phyloP scores from a whole-genome alignment of 2,888 invertebrate genomes.

The Diplazon laetatorius region DNA sequence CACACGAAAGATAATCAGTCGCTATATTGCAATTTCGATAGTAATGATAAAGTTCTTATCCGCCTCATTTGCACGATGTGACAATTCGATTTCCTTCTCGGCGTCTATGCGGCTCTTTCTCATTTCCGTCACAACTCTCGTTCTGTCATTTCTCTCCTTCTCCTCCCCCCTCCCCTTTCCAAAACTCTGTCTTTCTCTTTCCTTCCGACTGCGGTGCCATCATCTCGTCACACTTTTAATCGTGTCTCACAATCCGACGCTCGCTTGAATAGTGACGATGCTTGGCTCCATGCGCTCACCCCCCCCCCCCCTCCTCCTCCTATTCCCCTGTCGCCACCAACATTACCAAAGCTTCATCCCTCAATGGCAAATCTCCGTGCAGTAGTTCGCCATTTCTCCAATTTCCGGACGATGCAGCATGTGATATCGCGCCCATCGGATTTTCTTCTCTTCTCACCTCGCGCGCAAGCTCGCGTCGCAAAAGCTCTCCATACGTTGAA shows the following conservation, averaged over 20 bases:
- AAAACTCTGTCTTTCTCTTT: slow-evolving; percentile 13
- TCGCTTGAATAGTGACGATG: slow-evolving; percentile 42
- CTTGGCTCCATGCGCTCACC: slow-evolving; percentile 32
- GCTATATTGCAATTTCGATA: slow-evolving; percentile 1
- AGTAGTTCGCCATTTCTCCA: slow-evolving; percentile 55
- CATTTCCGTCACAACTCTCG: slow-evolving; percentile 43
- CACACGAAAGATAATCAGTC: too few species aligned
- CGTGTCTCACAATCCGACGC: slow-evolving; percentile 48
- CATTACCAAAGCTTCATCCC: too few species aligned
- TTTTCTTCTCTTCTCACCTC: slow-evolving; percentile 16
- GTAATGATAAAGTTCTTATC: slow-evolving; percentile 38
- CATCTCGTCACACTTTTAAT: slow-evolving; percentile 57
- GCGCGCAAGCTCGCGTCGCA: background rate
- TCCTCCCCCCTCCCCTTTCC: slow-evolving; percentile 14
- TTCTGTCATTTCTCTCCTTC: background rate
- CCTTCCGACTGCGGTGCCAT: slow-evolving; percentile 24
- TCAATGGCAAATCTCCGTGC: background rate
- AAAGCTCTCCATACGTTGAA: too few species aligned
- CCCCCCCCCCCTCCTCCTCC: slow-evolving; percentile 19
- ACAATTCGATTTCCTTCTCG: slow-evolving; percentile 60
- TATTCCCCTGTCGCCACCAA: too few species aligned
- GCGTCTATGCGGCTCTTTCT: slow-evolving; percentile 45
- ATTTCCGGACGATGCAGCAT: slow-evolving; percentile 52
- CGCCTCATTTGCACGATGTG: slow-evolving; percentile 21
- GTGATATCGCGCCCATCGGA: slow-evolving; percentile 31